Conservation (phyloP, 1,140 invertebrate species). For the Triops longicaudatus region DNA sequence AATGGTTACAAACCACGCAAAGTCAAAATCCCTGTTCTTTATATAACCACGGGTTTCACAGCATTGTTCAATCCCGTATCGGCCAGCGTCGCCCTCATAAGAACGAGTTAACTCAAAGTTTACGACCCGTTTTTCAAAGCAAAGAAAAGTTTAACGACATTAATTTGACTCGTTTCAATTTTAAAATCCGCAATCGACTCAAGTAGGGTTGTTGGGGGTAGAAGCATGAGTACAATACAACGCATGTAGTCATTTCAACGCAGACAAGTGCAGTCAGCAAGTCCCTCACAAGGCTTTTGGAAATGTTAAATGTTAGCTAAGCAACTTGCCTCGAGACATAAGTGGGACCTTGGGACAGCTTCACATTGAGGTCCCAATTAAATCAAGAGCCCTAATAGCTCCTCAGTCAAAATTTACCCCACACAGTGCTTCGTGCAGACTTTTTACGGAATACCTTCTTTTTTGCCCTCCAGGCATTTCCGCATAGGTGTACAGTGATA, state of each 20-base stretch:
- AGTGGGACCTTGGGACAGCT: constrained; percentile 8
- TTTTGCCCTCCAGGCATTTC: background rate
- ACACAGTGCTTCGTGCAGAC: background rate
- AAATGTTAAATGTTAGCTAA: constrained; percentile 9
- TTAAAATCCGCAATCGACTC: background rate
- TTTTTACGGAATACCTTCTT: background rate
- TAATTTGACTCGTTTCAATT: too few relatives aligned
- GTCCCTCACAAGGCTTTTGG: background rate
- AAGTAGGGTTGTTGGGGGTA: background rate
- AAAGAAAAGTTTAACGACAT: too few relatives aligned
- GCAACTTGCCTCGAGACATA: background rate
- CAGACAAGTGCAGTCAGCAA: constrained; percentile 14
- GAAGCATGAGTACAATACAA: background rate
- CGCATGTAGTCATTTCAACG: background rate
- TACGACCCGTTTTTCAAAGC: too few relatives aligned
- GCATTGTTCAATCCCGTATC: too few relatives aligned
- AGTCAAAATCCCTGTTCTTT: too few relatives aligned
- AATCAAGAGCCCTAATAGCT: constrained; percentile 8
- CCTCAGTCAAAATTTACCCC: background rate
- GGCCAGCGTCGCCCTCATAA: too few relatives aligned
- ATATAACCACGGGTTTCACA: too few relatives aligned
- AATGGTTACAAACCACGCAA: background rate
- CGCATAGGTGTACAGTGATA: background rate
- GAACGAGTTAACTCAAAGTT: too few relatives aligned
- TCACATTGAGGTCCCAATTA: constrained; percentile 12